phyloP scores from a whole-genome alignment of 2,113 vertebrate genomes.

The Mobula birostris region DNA sequence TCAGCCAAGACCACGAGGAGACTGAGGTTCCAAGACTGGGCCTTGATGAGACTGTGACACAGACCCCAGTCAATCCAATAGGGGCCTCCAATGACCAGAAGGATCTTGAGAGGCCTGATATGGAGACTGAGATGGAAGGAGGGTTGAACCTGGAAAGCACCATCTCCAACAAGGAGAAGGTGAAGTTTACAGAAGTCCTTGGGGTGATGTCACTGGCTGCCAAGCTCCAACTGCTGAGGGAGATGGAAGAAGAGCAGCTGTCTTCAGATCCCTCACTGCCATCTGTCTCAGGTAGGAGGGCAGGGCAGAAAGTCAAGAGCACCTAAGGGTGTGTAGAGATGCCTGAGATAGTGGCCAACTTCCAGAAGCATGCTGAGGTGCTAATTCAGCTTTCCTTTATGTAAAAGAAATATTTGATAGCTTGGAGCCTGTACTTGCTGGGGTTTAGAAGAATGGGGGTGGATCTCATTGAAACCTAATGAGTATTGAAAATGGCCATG shows the following conservation, averaged over 20 bases:
- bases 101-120: slow-evolving; percentile 46
- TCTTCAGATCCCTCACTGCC: not conserved
- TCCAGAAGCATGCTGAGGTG: too few relatives aligned
- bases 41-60: slow-evolving; percentile 51
- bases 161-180: not conserved
- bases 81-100: slow-evolving; percentile 46
- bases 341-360: too few relatives aligned
- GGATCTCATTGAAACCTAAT: too few relatives aligned
- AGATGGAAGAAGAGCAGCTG: not conserved
- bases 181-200: fast-evolving
- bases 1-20: not conserved
- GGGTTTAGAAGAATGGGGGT: too few relatives aligned
- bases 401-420: too few relatives aligned
- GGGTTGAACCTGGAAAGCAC: fast-evolving
- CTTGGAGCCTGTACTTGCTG: too few relatives aligned
- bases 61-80: slow-evolving; percentile 51
- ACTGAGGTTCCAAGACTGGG: not conserved
- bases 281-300: not conserved
- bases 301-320: not conserved
- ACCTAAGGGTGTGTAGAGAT: not conserved
- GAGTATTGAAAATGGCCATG: too few relatives aligned
- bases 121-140: not conserved
- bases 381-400: too few relatives aligned
- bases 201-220: too few relatives aligned
- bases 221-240: not conserved